These are phyloP conservation scores for Agrochola litura DNA, from an alignment of 2,888 invertebrate species.

Conservation along the genomic window DNA sequence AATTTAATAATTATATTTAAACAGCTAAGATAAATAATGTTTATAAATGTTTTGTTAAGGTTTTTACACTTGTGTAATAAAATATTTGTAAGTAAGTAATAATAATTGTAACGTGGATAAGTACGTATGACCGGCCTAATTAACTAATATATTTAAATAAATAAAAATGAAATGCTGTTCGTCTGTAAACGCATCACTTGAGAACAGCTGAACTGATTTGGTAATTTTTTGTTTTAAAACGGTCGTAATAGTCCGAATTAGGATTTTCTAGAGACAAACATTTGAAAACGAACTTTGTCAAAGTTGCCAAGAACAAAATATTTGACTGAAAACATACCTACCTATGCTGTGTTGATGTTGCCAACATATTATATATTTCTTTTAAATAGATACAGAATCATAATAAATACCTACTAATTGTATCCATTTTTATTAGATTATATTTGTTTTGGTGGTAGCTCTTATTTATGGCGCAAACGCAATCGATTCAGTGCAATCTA, in stretches of 20 bases:
- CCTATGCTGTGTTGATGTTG: not conserved
- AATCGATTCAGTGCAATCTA: constrained; percentile 39
- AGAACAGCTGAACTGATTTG: not conserved
- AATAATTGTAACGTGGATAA: not conserved
- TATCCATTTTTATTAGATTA: constrained; percentile 1
- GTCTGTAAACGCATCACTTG: not conserved
- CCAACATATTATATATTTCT: not conserved
- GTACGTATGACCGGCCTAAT: constrained; percentile 9
- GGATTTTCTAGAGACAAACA: not conserved
- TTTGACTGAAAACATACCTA: not conserved
- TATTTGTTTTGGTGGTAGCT: constrained; percentile 28
- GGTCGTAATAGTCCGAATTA: not conserved
- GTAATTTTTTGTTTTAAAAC: not conserved
- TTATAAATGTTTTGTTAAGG: constrained; percentile 20
- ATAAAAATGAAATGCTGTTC: not conserved
- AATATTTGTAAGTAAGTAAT: not conserved
- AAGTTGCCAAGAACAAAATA: not conserved
- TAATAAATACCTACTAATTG: not conserved
- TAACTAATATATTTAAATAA: not conserved
- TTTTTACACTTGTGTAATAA: constrained; percentile 21
- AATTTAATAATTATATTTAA: not conserved
- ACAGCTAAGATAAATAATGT: not conserved
- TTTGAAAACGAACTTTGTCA: not conserved
- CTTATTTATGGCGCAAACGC: constrained; percentile 26
- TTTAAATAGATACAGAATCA: not conserved